phyloP scores from a whole-genome alignment of 2,888 invertebrate species.

The Phragmatobia fuliginosa region DNA sequence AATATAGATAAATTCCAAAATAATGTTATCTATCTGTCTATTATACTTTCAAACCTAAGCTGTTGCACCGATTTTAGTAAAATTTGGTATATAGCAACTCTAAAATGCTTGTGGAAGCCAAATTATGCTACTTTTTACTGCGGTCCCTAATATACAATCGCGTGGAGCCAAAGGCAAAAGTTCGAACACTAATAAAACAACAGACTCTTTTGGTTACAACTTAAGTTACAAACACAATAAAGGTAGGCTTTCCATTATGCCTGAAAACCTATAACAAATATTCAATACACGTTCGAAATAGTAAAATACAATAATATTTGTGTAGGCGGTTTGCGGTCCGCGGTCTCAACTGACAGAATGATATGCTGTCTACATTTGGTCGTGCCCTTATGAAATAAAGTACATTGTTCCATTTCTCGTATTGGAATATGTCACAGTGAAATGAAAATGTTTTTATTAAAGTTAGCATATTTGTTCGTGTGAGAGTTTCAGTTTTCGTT shows the following conservation, averaged over 20 bases:
- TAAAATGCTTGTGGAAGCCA: too few species aligned
- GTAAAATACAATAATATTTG: constrained; percentile 15
- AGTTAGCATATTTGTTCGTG: not conserved
- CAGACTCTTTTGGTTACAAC: too few species aligned
- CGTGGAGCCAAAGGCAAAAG: too few species aligned
- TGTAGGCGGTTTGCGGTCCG: constrained; percentile 26
- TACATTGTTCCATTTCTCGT: constrained; percentile 14
- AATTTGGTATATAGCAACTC: too few species aligned
- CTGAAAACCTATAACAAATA: constrained; percentile 4
- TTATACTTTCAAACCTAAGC: too few species aligned
- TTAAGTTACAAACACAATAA: not conserved
- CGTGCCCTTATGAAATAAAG: constrained; percentile 14
- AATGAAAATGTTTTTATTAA: constrained; percentile 12
- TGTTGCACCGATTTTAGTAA: too few species aligned
- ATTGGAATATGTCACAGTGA: constrained; percentile 10
- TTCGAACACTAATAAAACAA: too few species aligned
- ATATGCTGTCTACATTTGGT: constrained; percentile 16
- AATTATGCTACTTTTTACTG: too few species aligned
- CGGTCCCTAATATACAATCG: too few species aligned
- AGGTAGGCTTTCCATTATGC: not conserved
- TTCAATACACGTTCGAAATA: constrained; percentile 21
- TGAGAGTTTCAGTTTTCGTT: not conserved
- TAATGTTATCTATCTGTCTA: too few species aligned
- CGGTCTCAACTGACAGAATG: constrained; percentile 30
- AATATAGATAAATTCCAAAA: too few species aligned